Evolutionary conservation across 2,113 vertebrate genomes (phyloP).

Genomic region (Cyanoderma ruficeps): DNA sequence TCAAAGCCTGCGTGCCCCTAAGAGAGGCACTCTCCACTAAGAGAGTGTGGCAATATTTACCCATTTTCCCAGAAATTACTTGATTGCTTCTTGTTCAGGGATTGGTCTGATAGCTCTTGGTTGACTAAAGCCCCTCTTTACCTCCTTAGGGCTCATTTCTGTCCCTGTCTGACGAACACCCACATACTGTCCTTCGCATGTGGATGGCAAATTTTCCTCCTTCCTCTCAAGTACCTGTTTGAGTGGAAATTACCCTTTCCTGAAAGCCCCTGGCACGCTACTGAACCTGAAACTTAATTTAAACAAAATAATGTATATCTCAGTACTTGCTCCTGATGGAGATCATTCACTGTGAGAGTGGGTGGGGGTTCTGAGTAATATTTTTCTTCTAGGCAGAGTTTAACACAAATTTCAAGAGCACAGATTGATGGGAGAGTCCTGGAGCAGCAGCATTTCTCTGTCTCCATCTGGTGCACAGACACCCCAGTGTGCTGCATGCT

Average conservation of each 20-base stretch:
- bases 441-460: background rate
- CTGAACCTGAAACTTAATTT: background rate
- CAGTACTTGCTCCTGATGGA: background rate
- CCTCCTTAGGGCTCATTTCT: background rate
- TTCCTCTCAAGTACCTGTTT: background rate
- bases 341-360: background rate
- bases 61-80: background rate
- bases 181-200: background rate
- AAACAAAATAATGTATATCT: background rate
- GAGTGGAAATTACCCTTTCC: background rate
- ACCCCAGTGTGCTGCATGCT: background rate
- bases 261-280: fast-evolving
- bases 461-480: background rate
- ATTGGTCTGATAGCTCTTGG: background rate
- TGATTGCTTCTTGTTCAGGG: background rate
- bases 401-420: background rate
- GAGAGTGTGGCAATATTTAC: background rate
- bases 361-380: background rate
- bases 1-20: background rate
- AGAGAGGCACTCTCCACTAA: background rate
- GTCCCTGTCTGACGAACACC: background rate
- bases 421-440: background rate
- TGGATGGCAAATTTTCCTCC: background rate
- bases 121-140: background rate
- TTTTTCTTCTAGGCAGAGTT: background rate